Base-by-base conservation (phyloP, 2,113 vertebrate genomes). In the Corydoras maculifer region DNA sequence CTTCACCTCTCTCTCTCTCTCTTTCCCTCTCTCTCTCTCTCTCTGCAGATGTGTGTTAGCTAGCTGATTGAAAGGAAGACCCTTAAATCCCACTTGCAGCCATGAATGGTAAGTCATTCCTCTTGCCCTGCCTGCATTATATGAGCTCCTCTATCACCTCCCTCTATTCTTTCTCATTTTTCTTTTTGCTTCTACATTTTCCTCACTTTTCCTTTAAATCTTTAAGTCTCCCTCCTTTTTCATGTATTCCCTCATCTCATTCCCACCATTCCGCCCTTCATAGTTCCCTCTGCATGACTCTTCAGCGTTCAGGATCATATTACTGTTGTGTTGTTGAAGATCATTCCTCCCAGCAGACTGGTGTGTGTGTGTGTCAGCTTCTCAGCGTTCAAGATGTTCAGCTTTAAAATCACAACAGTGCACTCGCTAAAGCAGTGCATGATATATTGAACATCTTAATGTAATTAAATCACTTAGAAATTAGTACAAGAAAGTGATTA, bases 21-120 rank as follows among this genome's bases (percentile, higher is more conserved):
- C 64, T 6, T 18, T 58, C 62, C 58, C 60, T 70, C 68, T 30
- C 78, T 76, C 72, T 81, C 9, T 73, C 72, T 78, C 0, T 62
- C 60, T 58, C 50, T 69, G 65, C 64, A 62, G 78, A 85, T 89
- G 88, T 84, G 77, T 81, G 78, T 78, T 77, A 82, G 86, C 79
- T 70, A 70, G 79, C 81, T 82, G 74, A 55, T 80, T 81, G 83
- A 85, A 82, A 58, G 69, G 81, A 84, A 82, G 86, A 85, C 75
- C 77, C 1, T 72, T 64, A 67, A 80, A 72, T 74, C 82, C 73
- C 83, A 84, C 85, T 86, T 87, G 86, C 86, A 86, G 79, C 79
- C 85, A 90, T 89, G 87, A 88, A 88, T 82, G 88, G 89, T 91
- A 87, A 86, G 85, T 43, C 35, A 43, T 43, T 2, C 35, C 35